Evolutionary conservation across 2,113 vertebrate species (phyloP).

Genomic region (Desmodus rotundus): DNA sequence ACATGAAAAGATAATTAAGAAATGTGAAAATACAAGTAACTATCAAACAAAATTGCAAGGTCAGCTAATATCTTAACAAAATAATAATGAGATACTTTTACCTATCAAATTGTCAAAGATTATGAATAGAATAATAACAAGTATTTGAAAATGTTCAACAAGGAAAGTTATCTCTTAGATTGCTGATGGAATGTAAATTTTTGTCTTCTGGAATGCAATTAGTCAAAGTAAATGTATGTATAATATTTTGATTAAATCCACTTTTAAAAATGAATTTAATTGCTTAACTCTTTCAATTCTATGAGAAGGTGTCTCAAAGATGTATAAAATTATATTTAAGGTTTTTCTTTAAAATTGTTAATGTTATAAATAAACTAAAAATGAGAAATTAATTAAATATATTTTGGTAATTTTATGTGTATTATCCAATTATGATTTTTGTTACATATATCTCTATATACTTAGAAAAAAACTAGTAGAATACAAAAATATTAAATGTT

Average conservation of each 20-base stretch:
- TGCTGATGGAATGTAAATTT: neutral
- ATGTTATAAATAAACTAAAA: neutral
- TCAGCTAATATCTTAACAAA: neutral
- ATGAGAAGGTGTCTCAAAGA: neutral
- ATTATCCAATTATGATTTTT: neutral
- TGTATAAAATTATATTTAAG: neutral
- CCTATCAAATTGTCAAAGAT: slow-evolving; percentile 3
- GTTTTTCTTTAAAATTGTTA: neutral
- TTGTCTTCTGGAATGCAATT: neutral
- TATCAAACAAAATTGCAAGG: neutral
- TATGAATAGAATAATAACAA: neutral
- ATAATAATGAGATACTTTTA: neutral
- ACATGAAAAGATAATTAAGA: neutral
- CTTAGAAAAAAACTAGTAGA: neutral
- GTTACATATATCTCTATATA: neutral
- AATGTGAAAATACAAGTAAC: slow-evolving; percentile 12
- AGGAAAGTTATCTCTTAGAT: neutral
- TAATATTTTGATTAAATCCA: neutral
- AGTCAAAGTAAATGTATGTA: neutral
- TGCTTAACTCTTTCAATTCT: neutral
- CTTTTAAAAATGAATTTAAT: neutral
- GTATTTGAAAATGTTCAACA: neutral
- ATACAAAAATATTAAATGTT: neutral
- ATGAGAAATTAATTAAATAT: neutral
- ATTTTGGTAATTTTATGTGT: neutral